Evolutionary conservation across 1,140 invertebrate genomes (phyloP).

Genomic region (Halyomorpha halys): DNA sequence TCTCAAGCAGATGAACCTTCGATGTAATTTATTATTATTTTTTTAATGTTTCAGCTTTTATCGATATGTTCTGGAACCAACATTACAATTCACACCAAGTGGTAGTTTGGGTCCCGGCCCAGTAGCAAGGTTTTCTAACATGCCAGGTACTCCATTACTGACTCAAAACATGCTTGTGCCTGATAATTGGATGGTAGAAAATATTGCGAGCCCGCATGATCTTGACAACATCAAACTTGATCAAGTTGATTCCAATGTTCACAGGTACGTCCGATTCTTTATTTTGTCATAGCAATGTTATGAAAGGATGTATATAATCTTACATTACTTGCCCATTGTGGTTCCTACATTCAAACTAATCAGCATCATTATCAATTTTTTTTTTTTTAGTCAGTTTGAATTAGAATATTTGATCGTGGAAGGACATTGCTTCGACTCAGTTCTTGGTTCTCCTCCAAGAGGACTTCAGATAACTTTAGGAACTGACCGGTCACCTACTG

Average conservation of each 20-base stretch:
- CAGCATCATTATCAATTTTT: neutral
- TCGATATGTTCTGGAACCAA: conserved; percentile 86
- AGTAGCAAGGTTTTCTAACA: conserved; percentile 69
- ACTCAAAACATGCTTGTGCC: conserved; percentile 91
- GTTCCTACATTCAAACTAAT: no score
- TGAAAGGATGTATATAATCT: no score
- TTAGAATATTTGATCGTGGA: conserved; percentile 84
- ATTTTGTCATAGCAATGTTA: no score
- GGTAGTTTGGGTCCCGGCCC: conserved; percentile 59
- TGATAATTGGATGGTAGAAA: conserved; percentile 98
- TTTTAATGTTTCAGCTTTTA: conserved; percentile 63
- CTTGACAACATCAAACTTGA: conserved; percentile 93
- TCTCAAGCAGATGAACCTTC: no score
- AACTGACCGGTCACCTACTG: conserved; percentile 59
- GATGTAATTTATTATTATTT: no score
- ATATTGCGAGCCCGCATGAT: conserved; percentile 88
- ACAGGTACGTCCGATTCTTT: conserved; percentile 41
- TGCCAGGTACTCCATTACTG: conserved; percentile 86
- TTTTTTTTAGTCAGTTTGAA: conserved; percentile 67
- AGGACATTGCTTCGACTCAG: conserved; percentile 92
- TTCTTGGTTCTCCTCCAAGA: conserved; percentile 82
- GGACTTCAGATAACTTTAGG: conserved; percentile 95
- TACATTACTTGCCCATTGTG: no score
- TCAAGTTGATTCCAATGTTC: conserved; percentile 65
- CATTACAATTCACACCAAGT: conserved; percentile 62